Evolutionary conservation across 2,888 invertebrate genomes (phyloP).

Genomic region (Drosophila kambysellisi): DNA sequence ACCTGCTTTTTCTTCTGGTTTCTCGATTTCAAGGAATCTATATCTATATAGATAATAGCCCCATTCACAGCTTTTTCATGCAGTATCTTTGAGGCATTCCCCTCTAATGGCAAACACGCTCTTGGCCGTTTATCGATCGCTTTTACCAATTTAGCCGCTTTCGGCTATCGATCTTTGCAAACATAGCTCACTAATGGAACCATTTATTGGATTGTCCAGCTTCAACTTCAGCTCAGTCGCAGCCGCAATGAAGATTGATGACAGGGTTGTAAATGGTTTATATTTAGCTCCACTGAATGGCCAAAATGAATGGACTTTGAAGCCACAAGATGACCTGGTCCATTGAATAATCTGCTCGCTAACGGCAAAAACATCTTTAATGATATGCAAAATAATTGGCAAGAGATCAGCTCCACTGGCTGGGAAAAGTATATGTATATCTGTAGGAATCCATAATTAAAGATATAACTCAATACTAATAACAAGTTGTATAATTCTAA

Average conservation of each 20-base stretch:
- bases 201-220: conserved; percentile 34
- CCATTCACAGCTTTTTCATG: neutral
- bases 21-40: neutral
- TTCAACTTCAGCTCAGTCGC: neutral
- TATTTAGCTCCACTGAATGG: conserved; percentile 6
- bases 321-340: conserved; percentile 43
- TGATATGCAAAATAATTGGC: neutral
- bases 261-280: conserved; percentile 33
- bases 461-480: neutral
- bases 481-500: neutral
- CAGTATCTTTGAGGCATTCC: conserved; percentile 17
- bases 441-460: neutral
- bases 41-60: neutral
- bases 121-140: conserved; percentile 9
- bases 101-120: conserved; percentile 3
- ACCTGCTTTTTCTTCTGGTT: neutral
- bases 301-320: conserved; percentile 14
- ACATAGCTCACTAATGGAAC: conserved; percentile 40
- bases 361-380: conserved; percentile 3
- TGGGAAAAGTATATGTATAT: neutral
- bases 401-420: neutral
- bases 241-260: conserved; percentile 42
- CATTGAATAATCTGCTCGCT: conserved; percentile 32
- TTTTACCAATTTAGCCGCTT: conserved; percentile 26
- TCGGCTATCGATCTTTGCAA: conserved; percentile 34